Evolutionary conservation across 2,797 vertebrate species (phyloP).

Genomic region (Lacerta agilis): DNA sequence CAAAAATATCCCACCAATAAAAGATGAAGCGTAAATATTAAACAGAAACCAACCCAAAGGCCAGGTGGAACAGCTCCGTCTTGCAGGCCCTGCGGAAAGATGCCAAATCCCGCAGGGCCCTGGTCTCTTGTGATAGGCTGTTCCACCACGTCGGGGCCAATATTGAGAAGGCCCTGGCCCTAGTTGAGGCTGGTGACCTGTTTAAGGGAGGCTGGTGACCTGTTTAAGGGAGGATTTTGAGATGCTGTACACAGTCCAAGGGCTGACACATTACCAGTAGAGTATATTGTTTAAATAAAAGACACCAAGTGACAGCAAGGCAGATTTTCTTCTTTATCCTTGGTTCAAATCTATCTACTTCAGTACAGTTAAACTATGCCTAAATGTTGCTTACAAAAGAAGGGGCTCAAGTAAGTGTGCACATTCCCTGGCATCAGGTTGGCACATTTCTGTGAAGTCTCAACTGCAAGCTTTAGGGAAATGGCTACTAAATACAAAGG

Average conservation of each 20-base stretch:
- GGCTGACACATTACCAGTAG: background rate
- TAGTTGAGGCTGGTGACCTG: too few species aligned
- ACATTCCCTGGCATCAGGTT: background rate
- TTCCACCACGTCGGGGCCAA: too few species aligned
- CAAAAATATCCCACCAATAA: too few species aligned
- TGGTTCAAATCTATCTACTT: accelerated
- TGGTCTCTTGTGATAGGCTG: too few species aligned
- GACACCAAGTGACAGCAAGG: background rate
- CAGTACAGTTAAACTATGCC: background rate
- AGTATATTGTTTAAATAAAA: background rate
- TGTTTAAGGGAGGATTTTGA: background rate
- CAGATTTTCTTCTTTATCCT: background rate
- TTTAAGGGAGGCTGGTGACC: background rate
- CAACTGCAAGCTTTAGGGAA: background rate
- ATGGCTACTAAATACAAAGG: slow-evolving; percentile 27
- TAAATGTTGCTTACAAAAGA: background rate
- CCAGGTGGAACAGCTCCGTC: too few species aligned
- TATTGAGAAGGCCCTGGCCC: too few species aligned
- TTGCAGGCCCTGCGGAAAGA: too few species aligned
- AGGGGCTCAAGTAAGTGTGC: slow-evolving; percentile 13
- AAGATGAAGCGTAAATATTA: too few species aligned
- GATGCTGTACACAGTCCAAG: background rate
- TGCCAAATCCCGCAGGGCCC: too few species aligned
- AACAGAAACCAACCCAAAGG: too few species aligned
- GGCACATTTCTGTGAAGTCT: accelerated